Conservation (phyloP, 1,140 invertebrate species). For the Nephotettix cincticeps region DNA sequence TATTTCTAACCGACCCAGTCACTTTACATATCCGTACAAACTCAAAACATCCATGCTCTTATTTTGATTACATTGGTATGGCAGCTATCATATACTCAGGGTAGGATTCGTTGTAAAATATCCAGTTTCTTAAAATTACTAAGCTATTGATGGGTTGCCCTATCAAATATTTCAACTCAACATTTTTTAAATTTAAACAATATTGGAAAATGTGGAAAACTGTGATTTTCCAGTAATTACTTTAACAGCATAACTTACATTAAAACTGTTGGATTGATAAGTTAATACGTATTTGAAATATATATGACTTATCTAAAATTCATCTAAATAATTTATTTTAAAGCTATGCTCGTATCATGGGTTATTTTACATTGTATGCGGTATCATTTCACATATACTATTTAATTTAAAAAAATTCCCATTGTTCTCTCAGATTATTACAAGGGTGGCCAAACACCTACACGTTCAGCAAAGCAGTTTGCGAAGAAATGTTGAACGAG, state of each 20-base stretch:
- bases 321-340: background rate
- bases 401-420: background rate
- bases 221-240: background rate
- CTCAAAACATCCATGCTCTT: no score
- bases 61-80: no score
- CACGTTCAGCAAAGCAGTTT: constrained; percentile 78
- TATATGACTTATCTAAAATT: background rate
- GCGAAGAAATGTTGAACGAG: constrained; percentile 68
- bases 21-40: no score
- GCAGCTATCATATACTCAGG: no score
- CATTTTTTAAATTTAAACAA: no score
- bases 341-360: no score
- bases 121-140: no score
- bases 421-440: constrained; percentile 48
- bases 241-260: background rate
- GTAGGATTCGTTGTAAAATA: no score
- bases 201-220: background rate
- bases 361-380: background rate
- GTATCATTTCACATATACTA: background rate
- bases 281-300: background rate
- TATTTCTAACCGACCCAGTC: no score
- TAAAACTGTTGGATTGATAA: background rate
- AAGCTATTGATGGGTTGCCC: no score
- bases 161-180: no score
- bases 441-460: constrained; percentile 82